Evolutionary conservation across 2,888 invertebrate genomes (phyloP).

Genomic region (Eurytoma californica): DNA sequence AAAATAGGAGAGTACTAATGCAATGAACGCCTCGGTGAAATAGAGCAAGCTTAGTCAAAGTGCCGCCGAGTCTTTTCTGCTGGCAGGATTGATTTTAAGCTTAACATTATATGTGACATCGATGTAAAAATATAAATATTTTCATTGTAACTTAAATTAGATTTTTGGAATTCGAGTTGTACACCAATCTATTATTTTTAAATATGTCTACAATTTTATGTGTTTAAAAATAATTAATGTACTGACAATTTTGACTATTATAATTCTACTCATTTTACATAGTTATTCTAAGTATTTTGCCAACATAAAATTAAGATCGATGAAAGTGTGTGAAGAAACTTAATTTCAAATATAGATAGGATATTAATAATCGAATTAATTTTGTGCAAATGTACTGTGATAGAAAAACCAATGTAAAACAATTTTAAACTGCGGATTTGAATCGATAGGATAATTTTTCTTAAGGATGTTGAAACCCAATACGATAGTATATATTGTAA

Average conservation of each 20-base stretch:
- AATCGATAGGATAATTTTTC: no score
- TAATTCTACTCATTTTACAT: not conserved
- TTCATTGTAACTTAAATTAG: constrained; percentile 42
- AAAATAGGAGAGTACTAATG: constrained; percentile 12
- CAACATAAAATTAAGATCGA: constrained; percentile 17
- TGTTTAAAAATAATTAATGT: constrained; percentile 18
- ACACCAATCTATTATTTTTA: constrained; percentile 15
- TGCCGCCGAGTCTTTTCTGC: constrained; percentile 63
- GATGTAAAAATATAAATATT: constrained; percentile 48
- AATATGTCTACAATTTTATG: not conserved
- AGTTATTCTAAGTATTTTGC: constrained; percentile 13
- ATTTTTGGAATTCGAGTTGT: constrained; percentile 6
- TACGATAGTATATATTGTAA: no score
- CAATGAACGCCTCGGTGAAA: constrained; percentile 52
- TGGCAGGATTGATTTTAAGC: constrained; percentile 68
- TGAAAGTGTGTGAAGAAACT: not conserved
- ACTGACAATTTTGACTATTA: constrained; percentile 7
- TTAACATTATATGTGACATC: constrained; percentile 59
- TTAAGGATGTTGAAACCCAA: no score
- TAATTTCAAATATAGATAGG: constrained; percentile 13
- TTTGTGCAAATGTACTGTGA: constrained; percentile 51
- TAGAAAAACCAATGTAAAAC: constrained; percentile 43
- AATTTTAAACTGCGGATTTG: constrained; percentile 31
- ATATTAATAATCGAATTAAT: constrained; percentile 21
- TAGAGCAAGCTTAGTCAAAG: constrained; percentile 54